Evolutionary conservation across 2,113 vertebrate species (phyloP), one percentile per base, ranked within the genome.

Genomic region (Helogale parvula): DNA sequence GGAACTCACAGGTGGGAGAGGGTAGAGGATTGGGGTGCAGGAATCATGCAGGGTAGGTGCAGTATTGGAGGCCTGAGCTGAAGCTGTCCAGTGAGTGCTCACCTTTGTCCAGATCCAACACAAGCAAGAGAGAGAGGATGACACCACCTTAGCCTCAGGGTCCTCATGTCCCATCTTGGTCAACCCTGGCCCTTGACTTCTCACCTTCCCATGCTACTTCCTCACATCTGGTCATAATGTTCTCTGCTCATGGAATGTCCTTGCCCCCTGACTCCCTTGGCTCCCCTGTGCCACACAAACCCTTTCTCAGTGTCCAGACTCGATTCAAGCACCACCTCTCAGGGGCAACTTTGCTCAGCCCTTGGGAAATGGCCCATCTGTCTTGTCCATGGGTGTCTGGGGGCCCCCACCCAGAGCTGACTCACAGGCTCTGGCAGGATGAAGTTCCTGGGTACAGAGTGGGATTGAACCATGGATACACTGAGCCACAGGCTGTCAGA

Each of bases 101-200:
- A 2, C 29, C 83, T 69, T 29, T 29, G 35, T 63, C 66, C 52
- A 52, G 3, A 7, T 50, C 50, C 2, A 45, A 38, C 19, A 38
- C 77, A 91, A 9, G 77, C 29, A 74, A 33, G 25, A 50, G 25
- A 54, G 13, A 88, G 3, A 16, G 10, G 4, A 63, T 9, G 54
- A 41, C 13, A 13, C 3, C 1, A 16, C 38, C 17, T 7, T 0
- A 5, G 21, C 7, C 38, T 88, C 35, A 19, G 17, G 29, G 0
- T 1, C 45, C 15, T 15, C 71, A 12, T 31, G 29, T 45, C 29
- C n/a, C 33, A 1, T 16, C 50, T 14, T 63, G 69, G 69, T 27
- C 3, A 19, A 25, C 21, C 16, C 9, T 35, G 17, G n/a, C n/a
- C 38, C 10, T 5, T 11, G 17, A 60, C 47, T 38, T 52, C 25